Conservation (phyloP, 2,113 vertebrate genomes). For the Ariopsis seemanni region DNA sequence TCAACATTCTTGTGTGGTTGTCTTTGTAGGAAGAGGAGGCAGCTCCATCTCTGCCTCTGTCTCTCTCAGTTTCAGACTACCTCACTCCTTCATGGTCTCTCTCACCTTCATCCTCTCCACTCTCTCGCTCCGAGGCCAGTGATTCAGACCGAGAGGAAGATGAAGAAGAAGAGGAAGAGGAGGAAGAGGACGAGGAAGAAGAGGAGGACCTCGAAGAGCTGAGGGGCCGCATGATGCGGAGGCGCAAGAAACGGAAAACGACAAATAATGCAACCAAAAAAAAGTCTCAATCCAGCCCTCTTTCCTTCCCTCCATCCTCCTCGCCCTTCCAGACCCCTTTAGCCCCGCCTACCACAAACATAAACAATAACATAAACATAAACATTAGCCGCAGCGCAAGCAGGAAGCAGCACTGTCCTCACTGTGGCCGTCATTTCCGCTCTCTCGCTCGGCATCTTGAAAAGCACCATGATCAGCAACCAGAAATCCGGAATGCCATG, state of each 20-base stretch:
- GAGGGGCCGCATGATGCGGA: constrained; percentile 70
- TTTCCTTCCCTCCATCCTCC: constrained; percentile 63
- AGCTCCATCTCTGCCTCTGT: constrained; percentile 68
- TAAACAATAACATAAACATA: constrained; percentile 79
- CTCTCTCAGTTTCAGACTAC: constrained; percentile 76
- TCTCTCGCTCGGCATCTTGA: constrained; percentile 76
- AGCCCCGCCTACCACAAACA: constrained; percentile 70
- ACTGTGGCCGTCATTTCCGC: constrained; percentile 74
- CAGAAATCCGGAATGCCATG: constrained; percentile 71
- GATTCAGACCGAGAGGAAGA: constrained; percentile 77
- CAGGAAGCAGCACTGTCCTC: constrained; percentile 70
- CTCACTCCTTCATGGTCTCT: constrained; percentile 78
- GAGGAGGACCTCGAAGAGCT: constrained; percentile 75
- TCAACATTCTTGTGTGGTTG: not conserved
- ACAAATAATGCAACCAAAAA: constrained; percentile 57
- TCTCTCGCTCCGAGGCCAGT: constrained; percentile 75
- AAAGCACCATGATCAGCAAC: constrained; percentile 75
- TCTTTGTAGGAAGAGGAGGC: constrained; percentile 70
- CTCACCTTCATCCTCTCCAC: constrained; percentile 75
- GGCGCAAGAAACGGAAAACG: constrained; percentile 74
- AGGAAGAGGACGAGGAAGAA: constrained; percentile 65
- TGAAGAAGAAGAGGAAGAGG: constrained; percentile 72
- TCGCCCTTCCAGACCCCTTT: constrained; percentile 55
- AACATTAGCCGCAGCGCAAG: constrained; percentile 69
- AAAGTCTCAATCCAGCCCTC: constrained; percentile 62